phyloP scores from a whole-genome alignment of 2,797 vertebrate genomes.

The Cynodonichthys magdalenae region DNA sequence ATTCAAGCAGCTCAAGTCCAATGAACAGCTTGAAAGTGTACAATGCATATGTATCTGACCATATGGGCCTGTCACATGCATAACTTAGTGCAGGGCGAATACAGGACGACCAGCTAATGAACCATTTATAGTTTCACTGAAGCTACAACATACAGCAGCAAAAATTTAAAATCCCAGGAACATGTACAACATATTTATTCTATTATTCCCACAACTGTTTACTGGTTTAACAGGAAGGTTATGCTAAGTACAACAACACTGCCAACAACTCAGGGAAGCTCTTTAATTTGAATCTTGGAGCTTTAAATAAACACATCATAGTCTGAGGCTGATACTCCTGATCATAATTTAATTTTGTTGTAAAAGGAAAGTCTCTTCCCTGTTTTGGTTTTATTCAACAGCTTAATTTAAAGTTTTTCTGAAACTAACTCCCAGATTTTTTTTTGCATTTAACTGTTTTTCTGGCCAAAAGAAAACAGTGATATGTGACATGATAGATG shows the following conservation, averaged over 20 bases:
- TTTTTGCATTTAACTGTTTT: background rate
- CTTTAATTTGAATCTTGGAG: constrained; percentile 25
- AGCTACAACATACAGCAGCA: constrained; percentile 47
- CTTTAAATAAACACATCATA: constrained; percentile 30
- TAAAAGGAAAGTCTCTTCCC: background rate
- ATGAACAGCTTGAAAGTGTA: too few relatives aligned
- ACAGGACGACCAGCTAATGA: constrained; percentile 63
- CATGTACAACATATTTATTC: constrained; percentile 46
- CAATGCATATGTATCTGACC: constrained; percentile 55
- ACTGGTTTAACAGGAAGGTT: constrained; percentile 62
- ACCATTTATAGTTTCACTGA: constrained; percentile 57
- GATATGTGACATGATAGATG: too few relatives aligned
- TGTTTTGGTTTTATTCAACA: background rate
- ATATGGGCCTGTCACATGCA: constrained; percentile 40
- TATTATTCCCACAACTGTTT: constrained; percentile 59
- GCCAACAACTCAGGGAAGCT: constrained; percentile 48
- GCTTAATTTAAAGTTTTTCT: background rate
- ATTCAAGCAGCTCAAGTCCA: too few relatives aligned
- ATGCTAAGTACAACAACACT: constrained; percentile 50
- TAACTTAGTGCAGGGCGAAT: constrained; percentile 47
- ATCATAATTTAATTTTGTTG: background rate
- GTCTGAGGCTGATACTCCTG: constrained; percentile 3
- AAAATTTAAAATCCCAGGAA: constrained; percentile 48
- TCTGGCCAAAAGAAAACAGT: constrained; percentile 1
- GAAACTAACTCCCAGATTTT: background rate